A percentile compares a stretch with the other conserved stretches of the same genome.
phyloP scores from a whole-genome alignment of 2,888 invertebrate genomes.

The Ochlodes sylvanus region DNA sequence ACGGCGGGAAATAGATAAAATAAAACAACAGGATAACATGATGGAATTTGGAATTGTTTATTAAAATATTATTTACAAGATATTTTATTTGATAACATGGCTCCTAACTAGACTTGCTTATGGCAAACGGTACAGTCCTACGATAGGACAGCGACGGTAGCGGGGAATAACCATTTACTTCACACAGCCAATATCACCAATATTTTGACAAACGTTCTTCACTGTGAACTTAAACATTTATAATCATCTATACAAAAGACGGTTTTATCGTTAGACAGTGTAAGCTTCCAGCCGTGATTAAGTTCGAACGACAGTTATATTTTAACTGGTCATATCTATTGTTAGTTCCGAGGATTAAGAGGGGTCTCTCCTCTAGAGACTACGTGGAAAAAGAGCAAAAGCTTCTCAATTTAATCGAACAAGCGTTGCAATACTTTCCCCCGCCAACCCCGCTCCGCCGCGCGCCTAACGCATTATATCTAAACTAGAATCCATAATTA shows the following conservation, averaged over 20 bases:
- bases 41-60: constrained; percentile 69
- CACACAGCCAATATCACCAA: constrained; percentile 19
- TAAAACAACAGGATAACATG: constrained; percentile 50
- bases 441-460: not conserved
- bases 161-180: constrained; percentile 3
- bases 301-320: no score
- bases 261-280: no score
- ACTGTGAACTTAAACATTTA: not conserved
- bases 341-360: not conserved
- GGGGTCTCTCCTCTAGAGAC: not conserved
- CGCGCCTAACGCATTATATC: constrained; percentile 1
- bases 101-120: constrained; percentile 55
- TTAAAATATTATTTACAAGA: constrained; percentile 70
- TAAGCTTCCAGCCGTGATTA: no score
- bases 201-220: not conserved
- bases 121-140: constrained; percentile 55
- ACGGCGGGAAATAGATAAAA: constrained; percentile 9
- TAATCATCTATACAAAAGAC: no score
- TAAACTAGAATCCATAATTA: no score
- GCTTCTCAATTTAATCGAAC: constrained; percentile 12
- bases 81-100: constrained; percentile 54
- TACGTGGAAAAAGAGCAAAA: not conserved
- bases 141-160: constrained; percentile 22
- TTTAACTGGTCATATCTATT: not conserved
- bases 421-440: not conserved